Evolutionary conservation across 2,888 invertebrate genomes (phyloP), one percentile per base, ranked within the genome.

Genomic region (Belgica antarctica): DNA sequence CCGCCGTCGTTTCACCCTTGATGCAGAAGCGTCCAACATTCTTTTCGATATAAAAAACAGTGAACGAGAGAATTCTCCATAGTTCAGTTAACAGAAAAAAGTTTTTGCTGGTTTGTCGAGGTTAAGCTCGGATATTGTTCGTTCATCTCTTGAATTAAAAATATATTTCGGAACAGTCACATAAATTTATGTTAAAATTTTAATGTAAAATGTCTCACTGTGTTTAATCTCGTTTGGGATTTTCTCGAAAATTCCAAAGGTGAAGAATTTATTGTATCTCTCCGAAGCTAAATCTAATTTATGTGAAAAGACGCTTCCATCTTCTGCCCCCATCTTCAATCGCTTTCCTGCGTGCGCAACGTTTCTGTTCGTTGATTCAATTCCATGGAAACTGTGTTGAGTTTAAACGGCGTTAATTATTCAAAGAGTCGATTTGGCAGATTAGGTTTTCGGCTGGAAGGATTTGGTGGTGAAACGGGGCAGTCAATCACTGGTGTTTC

Each of bases 131-230:
- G 10, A 31, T 7, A 31, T 31, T 31, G 31, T 41, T 41, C 15
- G 5, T n/a, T 41, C 41, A 12, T 41, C 41, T 41, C 41, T 10
- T n/a, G 15, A 41, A 41, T 12, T 41, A 31, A 31, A 31, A 41
- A 41, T 41, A 12, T n/a, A 41, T 12, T 41, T 41, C 41, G 3
- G 31, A 41, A 12, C 10, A 4, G 41, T 41, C 52, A 52, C 5
- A 52, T 52, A 52, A 52, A 52, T 52, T 52, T 22, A 22, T 22
- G 52, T 52, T 52, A 52, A 52, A 5, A 3, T 52, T 62, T 62
- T 34, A 62, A 62, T 62, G 62, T 34, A 62, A 62, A 36, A 34
- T 34, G 62, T 36, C 62, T 62, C 36, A 62, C 12, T 62, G 62
- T n/a, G n/a, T 61, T 61, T 61, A 62, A 62, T 61, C 25, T 24